Evolutionary conservation across 2,113 vertebrate genomes (phyloP).

Genomic region (Zosterops japonicus): DNA sequence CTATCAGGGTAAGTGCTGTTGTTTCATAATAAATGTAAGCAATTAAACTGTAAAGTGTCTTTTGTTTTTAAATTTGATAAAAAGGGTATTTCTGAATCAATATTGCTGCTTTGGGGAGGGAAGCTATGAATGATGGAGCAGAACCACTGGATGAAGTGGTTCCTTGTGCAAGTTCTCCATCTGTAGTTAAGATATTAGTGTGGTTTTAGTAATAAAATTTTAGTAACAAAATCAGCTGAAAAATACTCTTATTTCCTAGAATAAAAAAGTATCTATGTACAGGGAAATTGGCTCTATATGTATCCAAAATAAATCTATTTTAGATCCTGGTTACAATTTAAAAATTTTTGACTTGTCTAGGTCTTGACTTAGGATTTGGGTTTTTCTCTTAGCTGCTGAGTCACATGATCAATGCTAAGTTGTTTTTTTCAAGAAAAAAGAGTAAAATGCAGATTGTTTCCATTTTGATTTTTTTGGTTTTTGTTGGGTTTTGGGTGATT

Average conservation of each 20-base stretch:
- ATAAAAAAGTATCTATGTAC: not conserved
- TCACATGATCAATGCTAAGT: not conserved
- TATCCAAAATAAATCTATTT: not conserved
- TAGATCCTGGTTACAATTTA: not conserved
- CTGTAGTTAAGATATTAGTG: not conserved
- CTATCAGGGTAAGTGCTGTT: constrained; percentile 82
- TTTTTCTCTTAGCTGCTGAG: not conserved
- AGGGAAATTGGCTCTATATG: not conserved
- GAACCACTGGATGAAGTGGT: not conserved
- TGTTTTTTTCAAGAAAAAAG: not conserved
- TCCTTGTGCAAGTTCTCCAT: not conserved
- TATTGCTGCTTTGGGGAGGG: not conserved
- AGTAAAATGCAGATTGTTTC: not conserved
- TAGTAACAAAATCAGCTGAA: not conserved
- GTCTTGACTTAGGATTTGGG: not conserved
- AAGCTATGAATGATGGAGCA: not conserved
- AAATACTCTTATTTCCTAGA: not conserved
- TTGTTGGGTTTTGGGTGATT: not conserved
- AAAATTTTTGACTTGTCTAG: not conserved
- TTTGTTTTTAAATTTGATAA: not conserved
- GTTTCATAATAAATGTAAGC: not conserved
- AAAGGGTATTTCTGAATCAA: not conserved
- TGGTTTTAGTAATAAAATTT: not conserved
- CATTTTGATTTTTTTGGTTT: not conserved
- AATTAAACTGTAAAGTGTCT: not conserved